Evolutionary conservation across 2,797 vertebrate species (phyloP).

Genomic region (Cephalopachus bancanus): DNA sequence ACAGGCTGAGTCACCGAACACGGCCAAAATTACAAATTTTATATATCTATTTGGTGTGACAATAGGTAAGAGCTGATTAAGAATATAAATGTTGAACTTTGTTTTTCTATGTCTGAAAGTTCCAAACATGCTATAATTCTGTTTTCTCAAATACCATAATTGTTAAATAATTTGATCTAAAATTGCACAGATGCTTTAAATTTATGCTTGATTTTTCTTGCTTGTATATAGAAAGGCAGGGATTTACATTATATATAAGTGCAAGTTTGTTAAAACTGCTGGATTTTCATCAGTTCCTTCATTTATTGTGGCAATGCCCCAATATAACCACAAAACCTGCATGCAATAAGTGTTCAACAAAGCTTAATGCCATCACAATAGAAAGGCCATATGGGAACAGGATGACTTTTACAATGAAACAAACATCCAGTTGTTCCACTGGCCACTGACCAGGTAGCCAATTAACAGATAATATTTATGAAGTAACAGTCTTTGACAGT

Average conservation of each 20-base stretch:
- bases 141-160: not conserved
- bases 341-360: constrained; percentile 46
- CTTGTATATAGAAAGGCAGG: not conserved
- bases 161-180: constrained; percentile 16
- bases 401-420: not conserved
- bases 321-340: not conserved
- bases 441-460: constrained; percentile 38
- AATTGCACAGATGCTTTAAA: constrained; percentile 4
- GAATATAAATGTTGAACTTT: not conserved
- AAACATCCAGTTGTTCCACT: not conserved
- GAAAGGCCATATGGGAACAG: not conserved
- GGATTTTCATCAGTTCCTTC: not conserved
- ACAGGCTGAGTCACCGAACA: too few species aligned
- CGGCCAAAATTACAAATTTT: not conserved
- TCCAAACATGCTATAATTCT: not conserved
- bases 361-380: constrained; percentile 38
- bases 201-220: not conserved
- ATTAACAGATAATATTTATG: constrained; percentile 61
- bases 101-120: not conserved
- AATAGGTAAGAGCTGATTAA: not conserved
- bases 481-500: constrained; percentile 19
- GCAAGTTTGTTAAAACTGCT: constrained; percentile 43
- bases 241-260: not conserved
- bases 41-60: not conserved
- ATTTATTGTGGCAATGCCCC: not conserved